Evolutionary conservation across 1,140 invertebrate species (phyloP).

Genomic region (Drosophila pseudoananassae): DNA sequence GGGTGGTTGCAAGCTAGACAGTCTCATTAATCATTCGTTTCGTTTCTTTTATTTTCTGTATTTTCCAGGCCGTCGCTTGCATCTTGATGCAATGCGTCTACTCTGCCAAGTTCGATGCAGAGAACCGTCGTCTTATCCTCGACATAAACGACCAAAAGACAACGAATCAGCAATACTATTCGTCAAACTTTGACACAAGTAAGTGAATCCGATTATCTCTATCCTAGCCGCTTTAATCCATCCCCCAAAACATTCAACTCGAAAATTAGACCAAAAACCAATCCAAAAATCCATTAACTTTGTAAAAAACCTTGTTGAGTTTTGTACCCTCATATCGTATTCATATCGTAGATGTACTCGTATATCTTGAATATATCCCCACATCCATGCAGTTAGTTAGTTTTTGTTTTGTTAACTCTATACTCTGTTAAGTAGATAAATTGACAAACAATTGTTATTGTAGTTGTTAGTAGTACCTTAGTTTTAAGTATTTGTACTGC

Average conservation of each 20-base stretch:
- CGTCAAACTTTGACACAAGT: conserved; percentile 89
- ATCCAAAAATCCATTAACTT: conserved; percentile 27
- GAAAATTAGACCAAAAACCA: conserved; percentile 20
- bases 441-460: conserved; percentile 38
- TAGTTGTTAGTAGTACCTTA: conserved; percentile 49
- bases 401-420: conserved; percentile 26
- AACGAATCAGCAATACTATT: conserved; percentile 87
- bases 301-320: conserved; percentile 20
- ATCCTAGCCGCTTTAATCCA: conserved; percentile 47
- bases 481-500: conserved; percentile 34
- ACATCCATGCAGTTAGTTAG: conserved; percentile 50
- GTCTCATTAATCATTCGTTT: conserved; percentile 31
- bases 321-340: conserved; percentile 15
- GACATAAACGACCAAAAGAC: conserved; percentile 88
- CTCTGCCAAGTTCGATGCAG: conserved; percentile 78
- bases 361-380: conserved; percentile 11
- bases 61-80: conserved; percentile 77
- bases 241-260: conserved; percentile 21
- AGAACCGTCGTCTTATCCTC: conserved; percentile 85
- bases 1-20: conserved; percentile 11
- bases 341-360: conserved; percentile 25
- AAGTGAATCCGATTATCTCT: conserved; percentile 81
- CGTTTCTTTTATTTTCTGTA: background rate
- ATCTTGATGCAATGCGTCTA: conserved; percentile 80
- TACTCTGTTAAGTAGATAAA: conserved; percentile 34